Base-by-base conservation (phyloP, 2,888 invertebrate species). In the Dinocampus coccinellae region DNA sequence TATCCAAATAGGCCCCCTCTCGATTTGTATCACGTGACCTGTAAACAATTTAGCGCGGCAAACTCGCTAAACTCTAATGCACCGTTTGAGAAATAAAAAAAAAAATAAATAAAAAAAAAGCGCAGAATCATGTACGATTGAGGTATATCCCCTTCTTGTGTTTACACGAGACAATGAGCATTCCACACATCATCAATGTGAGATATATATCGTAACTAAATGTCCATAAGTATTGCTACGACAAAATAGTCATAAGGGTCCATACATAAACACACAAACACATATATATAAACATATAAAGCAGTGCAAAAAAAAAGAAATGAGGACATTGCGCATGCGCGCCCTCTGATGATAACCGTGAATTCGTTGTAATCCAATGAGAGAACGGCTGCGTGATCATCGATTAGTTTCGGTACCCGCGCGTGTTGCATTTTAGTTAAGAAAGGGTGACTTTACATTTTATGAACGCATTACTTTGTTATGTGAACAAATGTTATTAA, bases 361-460 rank as follows among this genome's bases (percentile, higher is more conserved):
- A 79, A 81, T 81, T 81, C 75, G 73, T 76, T 76, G 77, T 78
- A 78, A 80, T 80, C 75, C 78, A 79, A 77, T 2, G 11, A 74
- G 75, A 80, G 82, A 83, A 82, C 82, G 83, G 80, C 81, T 81
- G 84, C 82, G 81, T 84, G 82, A 77, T 83, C 85, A 85, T 87
- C 83, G 86, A 86, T 87, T 86, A 85, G 86, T 83, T 83, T 84
- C 83, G 81, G 84, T 86, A 83, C 85, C 85, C 83, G 84, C 79
- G 74, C 77, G 75, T 53, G 62, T 73, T 77, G 78, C 47, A 47
- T 47, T 47, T 16, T 16, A n/a, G 20, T 7, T 16, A 1, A 47
- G 9, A 9, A 82, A 84, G 77, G 78, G 78, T 77, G 76, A 78
- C 78, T 78, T 71, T 60, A 72, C 71, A 64, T 73, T 76, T 74